Evolutionary conservation across 2,888 invertebrate species (phyloP), one percentile per base, ranked within the genome.

Genomic region (Drosophila infuscata): DNA sequence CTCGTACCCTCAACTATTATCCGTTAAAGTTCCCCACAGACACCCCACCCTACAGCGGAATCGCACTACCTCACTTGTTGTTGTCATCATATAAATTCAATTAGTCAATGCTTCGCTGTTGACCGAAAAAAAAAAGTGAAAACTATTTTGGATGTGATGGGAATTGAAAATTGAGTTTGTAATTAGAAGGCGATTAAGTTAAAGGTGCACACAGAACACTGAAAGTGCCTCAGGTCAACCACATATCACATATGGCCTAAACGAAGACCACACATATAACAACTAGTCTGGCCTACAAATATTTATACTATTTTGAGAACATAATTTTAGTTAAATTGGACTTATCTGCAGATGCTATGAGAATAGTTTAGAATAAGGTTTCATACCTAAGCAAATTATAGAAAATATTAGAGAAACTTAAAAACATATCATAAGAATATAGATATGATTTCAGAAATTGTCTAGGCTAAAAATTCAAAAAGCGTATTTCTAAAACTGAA

Each of bases 131-230:
- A 29, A 17, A 36, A 70, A 83, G 86, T 82, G 88, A 83, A 83
- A 88, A 82, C 67, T 54, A 59, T 63, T 56, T 63, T 36, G 49
- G 38, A 48, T 77, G 59, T 43, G 35, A 41, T 43, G 49, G 49
- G 43, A 58, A 65, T 54, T 66, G 38, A 59, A 78, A 72, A 69
- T 62, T 65, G 54, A 54, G 38, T 88, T 88, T 88, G 66, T 80
- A 72, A 76, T 80, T 60, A 54, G 48, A 64, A 33, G 33, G 6
- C 43, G 52, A 66, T 12, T n/a, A 38, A 52, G 41, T 20, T 38
- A 46, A 58, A 61, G 74, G 53, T 62, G 32, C 41, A 12, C 38
- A 30, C 29, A 25, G 25, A 36, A 15, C 11, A 25, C 25, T 2
- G 25, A 25, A 25, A 25, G 25, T 25, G 15, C 35, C n/a, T 25